phyloP scores from a whole-genome alignment of 2,797 vertebrate genomes.

The Fistularia tabacaria region DNA sequence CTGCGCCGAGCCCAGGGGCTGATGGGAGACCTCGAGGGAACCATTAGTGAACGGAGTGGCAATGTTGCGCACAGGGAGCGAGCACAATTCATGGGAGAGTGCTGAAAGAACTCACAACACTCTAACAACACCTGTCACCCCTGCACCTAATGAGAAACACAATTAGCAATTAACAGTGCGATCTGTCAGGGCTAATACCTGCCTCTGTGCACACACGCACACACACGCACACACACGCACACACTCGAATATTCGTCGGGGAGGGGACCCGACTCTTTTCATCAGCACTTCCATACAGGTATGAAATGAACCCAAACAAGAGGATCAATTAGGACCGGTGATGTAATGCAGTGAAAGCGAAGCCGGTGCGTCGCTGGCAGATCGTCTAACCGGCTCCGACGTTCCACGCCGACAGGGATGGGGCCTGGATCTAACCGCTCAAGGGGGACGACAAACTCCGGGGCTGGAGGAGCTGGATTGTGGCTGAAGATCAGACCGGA shows the following conservation, averaged over 20 bases:
- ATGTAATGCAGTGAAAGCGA: slow-evolving; percentile 68
- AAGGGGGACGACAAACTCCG: slow-evolving; percentile 25
- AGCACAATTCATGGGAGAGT: slow-evolving; percentile 72
- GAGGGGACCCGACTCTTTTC: slow-evolving; percentile 38
- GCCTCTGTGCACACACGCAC: slow-evolving; percentile 47
- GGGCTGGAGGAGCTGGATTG: slow-evolving; percentile 11
- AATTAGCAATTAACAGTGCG: slow-evolving; percentile 84
- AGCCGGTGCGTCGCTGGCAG: slow-evolving; percentile 48
- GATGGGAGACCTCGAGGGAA: slow-evolving; percentile 78
- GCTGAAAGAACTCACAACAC: slow-evolving; percentile 74
- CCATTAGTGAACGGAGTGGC: slow-evolving; percentile 75
- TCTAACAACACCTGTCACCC: slow-evolving; percentile 86
- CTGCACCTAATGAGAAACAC: slow-evolving; percentile 83
- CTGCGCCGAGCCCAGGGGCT: slow-evolving; percentile 72
- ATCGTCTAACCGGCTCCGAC: slow-evolving; percentile 27
- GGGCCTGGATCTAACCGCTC: slow-evolving; percentile 34
- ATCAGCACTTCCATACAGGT: slow-evolving; percentile 67
- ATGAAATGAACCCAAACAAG: slow-evolving; percentile 66
- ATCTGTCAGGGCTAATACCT: slow-evolving; percentile 83
- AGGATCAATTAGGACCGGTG: slow-evolving; percentile 66
- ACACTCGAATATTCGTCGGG: background rate
- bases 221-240: slow-evolving; percentile 32
- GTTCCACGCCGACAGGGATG: slow-evolving; percentile 38
- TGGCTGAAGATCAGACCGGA: slow-evolving; percentile 22
- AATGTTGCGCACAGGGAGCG: slow-evolving; percentile 61